Base-by-base conservation (phyloP, 1,140 invertebrate species). In the Euglossa dilemma region DNA sequence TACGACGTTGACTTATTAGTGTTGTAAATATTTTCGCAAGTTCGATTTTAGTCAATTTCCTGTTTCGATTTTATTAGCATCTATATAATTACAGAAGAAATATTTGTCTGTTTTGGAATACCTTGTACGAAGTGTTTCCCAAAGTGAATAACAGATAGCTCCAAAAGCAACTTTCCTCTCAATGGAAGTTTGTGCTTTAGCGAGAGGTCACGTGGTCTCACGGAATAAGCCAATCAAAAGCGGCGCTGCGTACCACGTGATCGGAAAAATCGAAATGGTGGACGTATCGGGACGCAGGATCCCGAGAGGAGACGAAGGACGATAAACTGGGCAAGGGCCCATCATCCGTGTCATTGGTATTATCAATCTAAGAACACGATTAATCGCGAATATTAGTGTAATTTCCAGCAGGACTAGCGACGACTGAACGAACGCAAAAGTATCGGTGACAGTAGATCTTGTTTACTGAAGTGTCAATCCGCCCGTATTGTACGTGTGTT, bases 221-320 rank as follows among this genome's bases (percentile, higher is more conserved):
- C 0, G 45, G 36, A 50, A 36, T 28, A 59, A 56, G 66, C 87
- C 86, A 89, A 86, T 89, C 71, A 52, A 43, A 52, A 14, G 6
- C 28, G 52, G 43, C 61, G 25, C 45, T 75, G 63, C 52, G 25
- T 74, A 83, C 85, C 92, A 93, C 91, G 92, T 93, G 92, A 93
- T 80, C 87, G 85, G 71, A 90, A 93, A 93, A 92, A 92, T 93
- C 92, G 92, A 93, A 93, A 93, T 93, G 92, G 92, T 90, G 92
- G 92, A 92, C 91, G 92, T 93, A 93, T 93, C 89, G 92, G 92
- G 92, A 93, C 90, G 92, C 92, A 93, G 91, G 92, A 92, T 92
- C 91, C 89, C 90, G 91, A 90, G 86, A 89, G 86, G 86, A 91
- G 90, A 92, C 90, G 91, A 93, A 93, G 92, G 91, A 93, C 92